Base-by-base conservation (phyloP, 2,888 invertebrate genomes). In the Aspidiotus destructor region DNA sequence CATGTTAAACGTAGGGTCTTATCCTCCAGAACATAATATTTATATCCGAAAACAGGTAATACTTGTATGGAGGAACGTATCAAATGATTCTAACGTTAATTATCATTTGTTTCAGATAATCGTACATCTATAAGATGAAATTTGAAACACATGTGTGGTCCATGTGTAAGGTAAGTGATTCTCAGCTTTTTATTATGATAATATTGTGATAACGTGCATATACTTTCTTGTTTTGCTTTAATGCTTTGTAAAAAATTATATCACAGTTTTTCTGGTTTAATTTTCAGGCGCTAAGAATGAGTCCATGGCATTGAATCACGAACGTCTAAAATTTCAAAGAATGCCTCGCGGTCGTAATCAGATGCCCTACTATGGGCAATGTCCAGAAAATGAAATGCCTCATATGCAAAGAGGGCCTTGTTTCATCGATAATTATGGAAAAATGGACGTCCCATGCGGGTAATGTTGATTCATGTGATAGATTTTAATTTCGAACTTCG, bases 321-420 rank as follows among this genome's bases (percentile, higher is more conserved):
- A 54, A 16, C 9, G 55, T 9, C 9, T 13, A 13, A 54, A 13
- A 54, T 64, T 55, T 2, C 44, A 57, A 68, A 76, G 75, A 73
- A 75, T 76, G 75, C 75, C 75, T 69, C 74, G 76, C 73, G 75
- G 75, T 71, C 75, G 75, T 62, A 75, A 74, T 72, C 75, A 75
- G 72, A 75, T 76, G 74, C 73, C 72, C 62, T 76, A 74, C 71
- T 75, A 75, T 68, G 73, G 74, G 54, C 74, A 73, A 60, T 74
- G 74, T 61, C 74, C 75, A 28, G 75, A 73, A 42, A 65, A 73
- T 67, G 67, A 67, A 71, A 73, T 74, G 55, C 74, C 73, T 13
- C 75, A 74, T 68, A 74, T 75, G 74, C 74, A 74, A 57, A 71
- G 75, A 65, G 74, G 74, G 16, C 75, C 74, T 41, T 76, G 75